These are phyloP conservation scores for Cosmorhoe ocellata DNA, from an alignment of 2,888 invertebrate species.

Conservation along the genomic window DNA sequence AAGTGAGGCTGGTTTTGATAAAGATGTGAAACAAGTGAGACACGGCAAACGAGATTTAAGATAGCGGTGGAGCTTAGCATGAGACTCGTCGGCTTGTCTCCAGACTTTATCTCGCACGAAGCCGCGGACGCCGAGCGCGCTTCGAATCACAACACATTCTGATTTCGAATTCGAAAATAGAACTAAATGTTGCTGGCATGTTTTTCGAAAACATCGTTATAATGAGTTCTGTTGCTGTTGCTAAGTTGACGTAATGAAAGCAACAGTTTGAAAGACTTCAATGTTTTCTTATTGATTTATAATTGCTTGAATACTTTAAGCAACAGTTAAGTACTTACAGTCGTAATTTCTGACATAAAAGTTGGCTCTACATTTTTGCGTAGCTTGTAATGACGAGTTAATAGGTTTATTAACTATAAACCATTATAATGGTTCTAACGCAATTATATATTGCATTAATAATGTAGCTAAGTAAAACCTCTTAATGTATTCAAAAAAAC, in stretches of 20 bases:
- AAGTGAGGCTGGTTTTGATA: constrained; percentile 62
- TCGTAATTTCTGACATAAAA: too few relatives aligned
- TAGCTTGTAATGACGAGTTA: too few relatives aligned
- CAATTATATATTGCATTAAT: constrained; percentile 14
- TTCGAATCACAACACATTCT: constrained; percentile 29
- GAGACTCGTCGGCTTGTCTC: constrained; percentile 41
- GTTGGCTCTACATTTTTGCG: too few relatives aligned
- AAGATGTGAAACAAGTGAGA: constrained; percentile 65
- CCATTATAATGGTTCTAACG: constrained; percentile 4
- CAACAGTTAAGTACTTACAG: too few relatives aligned
- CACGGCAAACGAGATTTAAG: constrained; percentile 60
- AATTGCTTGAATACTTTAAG: too few relatives aligned
- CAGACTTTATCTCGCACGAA: constrained; percentile 42
- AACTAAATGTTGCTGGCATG: constrained; percentile 18
- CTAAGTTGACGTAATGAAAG: too few relatives aligned
- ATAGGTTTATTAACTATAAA: constrained; percentile 1
- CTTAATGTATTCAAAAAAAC: constrained; percentile 19
- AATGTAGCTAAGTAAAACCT: background rate
- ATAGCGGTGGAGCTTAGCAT: constrained; percentile 53
- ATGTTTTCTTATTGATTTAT: too few relatives aligned
- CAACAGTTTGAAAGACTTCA: too few relatives aligned
- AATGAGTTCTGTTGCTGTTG: constrained; percentile 11
- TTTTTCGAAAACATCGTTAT: constrained; percentile 7
- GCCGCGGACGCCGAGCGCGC: constrained; percentile 34
- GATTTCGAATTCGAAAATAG: constrained; percentile 31